Evolutionary conservation across 2,888 invertebrate species (phyloP).

Genomic region (Meta bourneti): DNA sequence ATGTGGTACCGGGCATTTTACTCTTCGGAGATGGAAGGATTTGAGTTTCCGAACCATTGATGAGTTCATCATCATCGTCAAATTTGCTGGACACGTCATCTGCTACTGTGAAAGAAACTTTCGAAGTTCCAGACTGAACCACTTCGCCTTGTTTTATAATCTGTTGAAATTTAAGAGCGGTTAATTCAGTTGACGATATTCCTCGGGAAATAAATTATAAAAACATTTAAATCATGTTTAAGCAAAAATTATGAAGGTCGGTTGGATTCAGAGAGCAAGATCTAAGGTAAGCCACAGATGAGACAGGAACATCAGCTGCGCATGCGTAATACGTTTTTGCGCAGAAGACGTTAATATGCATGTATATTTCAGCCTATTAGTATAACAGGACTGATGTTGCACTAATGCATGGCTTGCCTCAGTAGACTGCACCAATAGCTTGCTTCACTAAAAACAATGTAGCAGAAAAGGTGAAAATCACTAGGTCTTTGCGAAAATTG

Average conservation of each 20-base stretch:
- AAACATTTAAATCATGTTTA: no score
- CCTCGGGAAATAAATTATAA: no score
- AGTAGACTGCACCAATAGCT: neutral
- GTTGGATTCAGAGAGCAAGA: no score
- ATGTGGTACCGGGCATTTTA: neutral
- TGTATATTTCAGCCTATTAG: no score
- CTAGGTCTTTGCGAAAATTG: neutral
- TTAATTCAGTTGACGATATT: no score
- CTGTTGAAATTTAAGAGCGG: neutral
- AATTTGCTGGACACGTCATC: constrained; percentile 46
- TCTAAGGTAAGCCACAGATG: no score
- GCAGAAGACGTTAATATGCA: no score
- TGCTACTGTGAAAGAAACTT: constrained; percentile 12
- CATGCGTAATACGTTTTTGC: no score
- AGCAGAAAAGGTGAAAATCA: neutral
- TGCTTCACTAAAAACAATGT: neutral
- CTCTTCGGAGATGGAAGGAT: constrained; percentile 33
- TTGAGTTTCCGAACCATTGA: constrained; percentile 44
- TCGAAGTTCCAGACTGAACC: neutral
- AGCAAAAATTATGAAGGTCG: no score
- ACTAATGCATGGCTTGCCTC: no score
- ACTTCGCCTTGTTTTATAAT: constrained; percentile 37
- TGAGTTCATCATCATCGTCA: constrained; percentile 12
- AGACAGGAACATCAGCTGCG: no score
- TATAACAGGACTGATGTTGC: no score